Conservation (phyloP, 2,888 invertebrate species). For the Sarcophaga rosellei region DNA sequence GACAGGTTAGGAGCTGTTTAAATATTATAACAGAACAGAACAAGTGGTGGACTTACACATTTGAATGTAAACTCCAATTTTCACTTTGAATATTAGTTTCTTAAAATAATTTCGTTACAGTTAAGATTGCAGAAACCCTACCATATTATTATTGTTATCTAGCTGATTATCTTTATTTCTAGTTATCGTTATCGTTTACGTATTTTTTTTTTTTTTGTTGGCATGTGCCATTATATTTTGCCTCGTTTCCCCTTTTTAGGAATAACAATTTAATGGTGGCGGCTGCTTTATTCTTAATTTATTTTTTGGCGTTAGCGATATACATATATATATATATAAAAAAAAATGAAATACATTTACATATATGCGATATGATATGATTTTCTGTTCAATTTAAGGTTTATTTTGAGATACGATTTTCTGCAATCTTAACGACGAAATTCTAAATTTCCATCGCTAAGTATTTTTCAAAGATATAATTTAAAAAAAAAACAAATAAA, state of each 20-base stretch:
- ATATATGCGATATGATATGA: background rate
- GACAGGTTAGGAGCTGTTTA: background rate
- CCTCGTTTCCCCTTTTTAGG: slow-evolving; percentile 10
- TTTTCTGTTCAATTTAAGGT: slow-evolving; percentile 45
- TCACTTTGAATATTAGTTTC: slow-evolving; percentile 78
- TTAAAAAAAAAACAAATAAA: slow-evolving; percentile 30
- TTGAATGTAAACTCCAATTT: slow-evolving; percentile 77
- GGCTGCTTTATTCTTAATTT: slow-evolving; percentile 32
- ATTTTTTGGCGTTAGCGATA: background rate
- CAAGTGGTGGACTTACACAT: slow-evolving; percentile 75
- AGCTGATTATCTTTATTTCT: slow-evolving; percentile 23
- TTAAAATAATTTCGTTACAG: slow-evolving; percentile 75
- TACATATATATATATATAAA: background rate
- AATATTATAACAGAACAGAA: slow-evolving; percentile 48
- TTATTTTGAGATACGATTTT: slow-evolving; percentile 79
- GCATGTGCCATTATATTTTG: background rate
- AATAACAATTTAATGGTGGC: slow-evolving; percentile 45
- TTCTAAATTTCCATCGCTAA: slow-evolving; percentile 75
- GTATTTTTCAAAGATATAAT: slow-evolving; percentile 73
- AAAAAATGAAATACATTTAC: background rate
- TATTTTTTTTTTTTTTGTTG: background rate
- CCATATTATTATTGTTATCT: slow-evolving; percentile 28
- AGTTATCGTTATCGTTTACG: background rate
- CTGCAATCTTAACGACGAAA: slow-evolving; percentile 80
- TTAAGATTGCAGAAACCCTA: slow-evolving; percentile 76